A percentile compares a stretch with the other conserved stretches of the same genome.
These are phyloP conservation scores for Hycleus phaleratus DNA, from an alignment of 1,140 invertebrate genomes.

Conservation along the genomic window DNA sequence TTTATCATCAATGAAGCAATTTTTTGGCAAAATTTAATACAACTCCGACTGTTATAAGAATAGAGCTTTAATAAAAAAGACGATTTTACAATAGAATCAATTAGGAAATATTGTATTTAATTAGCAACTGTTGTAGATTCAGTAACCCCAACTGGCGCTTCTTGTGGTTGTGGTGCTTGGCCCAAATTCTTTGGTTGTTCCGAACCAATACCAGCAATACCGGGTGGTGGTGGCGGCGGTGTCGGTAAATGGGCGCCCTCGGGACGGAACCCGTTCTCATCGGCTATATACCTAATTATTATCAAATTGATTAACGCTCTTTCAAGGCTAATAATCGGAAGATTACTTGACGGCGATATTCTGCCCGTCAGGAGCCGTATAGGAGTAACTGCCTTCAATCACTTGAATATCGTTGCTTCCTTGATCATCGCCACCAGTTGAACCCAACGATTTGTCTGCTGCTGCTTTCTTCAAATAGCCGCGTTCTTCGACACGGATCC, in stretches of 20 bases:
- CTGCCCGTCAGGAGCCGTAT: slow-evolving; percentile 55
- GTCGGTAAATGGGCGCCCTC: slow-evolving; percentile 57
- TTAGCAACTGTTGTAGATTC: too few relatives aligned
- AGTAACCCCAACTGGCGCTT: neutral
- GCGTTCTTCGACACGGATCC: slow-evolving; percentile 54
- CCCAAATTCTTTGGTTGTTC: neutral
- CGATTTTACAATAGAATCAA: too few relatives aligned
- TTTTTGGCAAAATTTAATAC: too few relatives aligned
- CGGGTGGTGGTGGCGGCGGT: slow-evolving; percentile 59
- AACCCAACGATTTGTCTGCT: slow-evolving; percentile 20
- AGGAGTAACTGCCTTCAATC: slow-evolving; percentile 55
- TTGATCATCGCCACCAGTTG: slow-evolving; percentile 44
- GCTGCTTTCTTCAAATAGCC: slow-evolving; percentile 49
- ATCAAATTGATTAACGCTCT: neutral
- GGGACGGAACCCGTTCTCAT: slow-evolving; percentile 59
- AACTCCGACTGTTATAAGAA: too few relatives aligned
- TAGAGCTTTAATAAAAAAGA: too few relatives aligned
- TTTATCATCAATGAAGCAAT: too few relatives aligned
- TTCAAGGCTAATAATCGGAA: neutral
- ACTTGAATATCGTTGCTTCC: slow-evolving; percentile 51
- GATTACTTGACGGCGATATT: slow-evolving; percentile 42
- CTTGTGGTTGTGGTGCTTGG: neutral
- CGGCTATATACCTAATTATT: slow-evolving; percentile 40
- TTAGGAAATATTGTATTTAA: too few relatives aligned
- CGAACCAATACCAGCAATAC: slow-evolving; percentile 41